Evolutionary conservation across 2,888 invertebrate genomes (phyloP), one percentile per base, ranked within the genome.

Genomic region (Crocallis elinguaria): DNA sequence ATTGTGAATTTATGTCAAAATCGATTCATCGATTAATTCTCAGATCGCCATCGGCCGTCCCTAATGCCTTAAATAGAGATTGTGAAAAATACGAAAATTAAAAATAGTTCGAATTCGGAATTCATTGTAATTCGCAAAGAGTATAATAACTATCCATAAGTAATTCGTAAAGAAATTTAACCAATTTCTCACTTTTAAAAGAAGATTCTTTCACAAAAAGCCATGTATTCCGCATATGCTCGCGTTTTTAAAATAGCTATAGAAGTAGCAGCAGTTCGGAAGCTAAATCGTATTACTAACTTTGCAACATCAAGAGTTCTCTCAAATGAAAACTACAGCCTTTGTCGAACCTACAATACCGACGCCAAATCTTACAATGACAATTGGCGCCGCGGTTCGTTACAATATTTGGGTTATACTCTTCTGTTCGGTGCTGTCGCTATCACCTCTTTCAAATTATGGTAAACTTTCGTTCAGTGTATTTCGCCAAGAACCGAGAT

Each of bases 401-500:
- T 75, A 36, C 84, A 79, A 69, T 78, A 79, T 51, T 57, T 90
- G 41, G 73, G 73, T 32, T 86, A 81, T 62, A 81, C 86, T 1
- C 49, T 87, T 23, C 60, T 88, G 12, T 77, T 85, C 50, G 77
- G 88, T 36, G 79, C 81, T 57, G 71, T 75, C 38, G 69, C 83
- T 1, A 89, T 75, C 48, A 70, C 84, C 3, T 77, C 88, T 0
- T 89, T 86, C 49, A 84, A 80, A 67, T 64, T 81, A 4, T 90
- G 88, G 90, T 88, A 70, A 77, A 79, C 7, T 9, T 5, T 21
- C 3, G 5, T 11, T 33, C 1, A 33, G 8, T 3, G 9, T 16
- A 33, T n/a, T n/a, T 6, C 23, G 6, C 3, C 23, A 8, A 5
- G n/a, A n/a, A n/a, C n/a, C n/a, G n/a, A n/a, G n/a, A n/a, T n/a